Evolutionary conservation across 2,888 invertebrate species (phyloP).

Genomic region (Drosophila kambysellisi): DNA sequence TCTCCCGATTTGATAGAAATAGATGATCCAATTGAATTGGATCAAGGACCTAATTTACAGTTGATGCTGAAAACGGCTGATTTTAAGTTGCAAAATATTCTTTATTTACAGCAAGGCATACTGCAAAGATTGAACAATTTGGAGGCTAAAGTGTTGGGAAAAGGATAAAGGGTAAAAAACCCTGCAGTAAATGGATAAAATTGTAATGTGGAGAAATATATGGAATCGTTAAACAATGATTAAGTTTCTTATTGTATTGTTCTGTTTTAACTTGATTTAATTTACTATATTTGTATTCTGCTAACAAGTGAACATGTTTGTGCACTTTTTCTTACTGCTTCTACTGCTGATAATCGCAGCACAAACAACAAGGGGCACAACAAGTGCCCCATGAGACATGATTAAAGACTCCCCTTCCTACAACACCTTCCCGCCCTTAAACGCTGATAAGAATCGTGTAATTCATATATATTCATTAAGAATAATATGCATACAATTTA

Average conservation of each 20-base stretch:
- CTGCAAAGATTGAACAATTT: conserved; percentile 9
- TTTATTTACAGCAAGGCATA: conserved; percentile 36
- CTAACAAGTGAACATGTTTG: conserved; percentile 25
- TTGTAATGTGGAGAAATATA: neutral
- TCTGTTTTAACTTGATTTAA: conserved; percentile 15
- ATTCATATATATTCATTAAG: neutral
- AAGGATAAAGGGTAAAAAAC: neutral
- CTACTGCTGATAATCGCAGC: conserved; percentile 43
- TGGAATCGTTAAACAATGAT: neutral
- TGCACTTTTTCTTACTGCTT: conserved; percentile 32
- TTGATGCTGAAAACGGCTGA: neutral
- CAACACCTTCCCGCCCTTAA: neutral
- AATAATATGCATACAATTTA: neutral
- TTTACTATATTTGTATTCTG: conserved; percentile 24
- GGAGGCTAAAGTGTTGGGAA: no score
- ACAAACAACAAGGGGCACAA: conserved; percentile 25
- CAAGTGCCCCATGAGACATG: conserved; percentile 17
- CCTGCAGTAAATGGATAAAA: neutral
- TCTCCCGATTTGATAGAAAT: conserved; percentile 12
- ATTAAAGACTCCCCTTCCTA: conserved; percentile 4
- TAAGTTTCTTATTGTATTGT: neutral
- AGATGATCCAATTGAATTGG: neutral
- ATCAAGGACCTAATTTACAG: neutral
- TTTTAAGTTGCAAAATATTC: conserved; percentile 25
- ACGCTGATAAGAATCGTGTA: conserved; percentile 23